Evolutionary conservation across 1,140 invertebrate species (phyloP), one percentile per base, ranked within the genome.

Genomic region (Telenomus remus): DNA sequence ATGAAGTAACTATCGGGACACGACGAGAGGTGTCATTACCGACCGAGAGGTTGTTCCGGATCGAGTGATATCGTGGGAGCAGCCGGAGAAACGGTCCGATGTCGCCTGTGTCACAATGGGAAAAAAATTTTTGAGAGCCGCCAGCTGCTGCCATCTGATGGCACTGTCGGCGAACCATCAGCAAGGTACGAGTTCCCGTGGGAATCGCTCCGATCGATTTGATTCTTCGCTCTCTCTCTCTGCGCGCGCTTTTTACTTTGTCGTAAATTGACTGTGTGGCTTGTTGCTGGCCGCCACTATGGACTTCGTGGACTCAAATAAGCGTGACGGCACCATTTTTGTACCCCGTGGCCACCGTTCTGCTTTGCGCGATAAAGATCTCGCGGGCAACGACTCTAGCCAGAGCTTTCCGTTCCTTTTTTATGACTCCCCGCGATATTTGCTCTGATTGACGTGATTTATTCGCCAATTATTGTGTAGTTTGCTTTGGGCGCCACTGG

Each of bases 101-200:
- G 78, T 84, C 78, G 80, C 79, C 66, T 55, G 78, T 82, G 80
- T 83, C 81, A 70, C 65, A 78, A 1, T 51, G 8, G 51, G 46
- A 33, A 65, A 70, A 59, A 61, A 60, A 70, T 6, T 42, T 13
- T 10, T 42, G 43, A 46, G 8, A 80, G 81, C 84, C 84, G 73
- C 80, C 79, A 80, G 75, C 37, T 86, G 82, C 85, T 82, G 84
- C 85, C 83, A 83, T 76, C 85, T 81, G 43, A 33, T 50, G 76
- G 73, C 76, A 55, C 16, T 65, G 65, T 16, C 49, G 48, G 70
- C 64, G 61, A 73, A 60, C 44, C 42, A 57, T 60, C 50, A 39
- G 42, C 53, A 60, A 79, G 74, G 73, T 6, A 27, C 19, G 19
- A 27, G 19, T 74, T 81, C 76, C 76, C 79, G 78, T 80, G 79